phyloP scores from a whole-genome alignment of 1,140 invertebrate genomes.

The Atopsyche davidsoni region DNA sequence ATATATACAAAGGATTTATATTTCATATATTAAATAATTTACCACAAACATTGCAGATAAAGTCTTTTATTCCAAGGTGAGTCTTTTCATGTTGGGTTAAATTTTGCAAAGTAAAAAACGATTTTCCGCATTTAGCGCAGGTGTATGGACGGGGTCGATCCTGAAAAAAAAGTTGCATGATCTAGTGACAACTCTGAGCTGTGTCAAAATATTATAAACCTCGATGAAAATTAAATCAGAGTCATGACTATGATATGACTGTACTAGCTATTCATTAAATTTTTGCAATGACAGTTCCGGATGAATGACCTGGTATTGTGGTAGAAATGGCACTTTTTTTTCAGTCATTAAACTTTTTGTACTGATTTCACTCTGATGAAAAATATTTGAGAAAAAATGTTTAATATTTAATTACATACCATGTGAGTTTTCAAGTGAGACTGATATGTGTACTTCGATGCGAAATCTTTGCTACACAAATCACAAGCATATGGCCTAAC shows the following conservation, averaged over 20 bases:
- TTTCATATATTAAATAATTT: conserved; percentile 31
- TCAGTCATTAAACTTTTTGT: no score
- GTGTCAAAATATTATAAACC: no score
- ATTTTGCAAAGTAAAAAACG: conserved; percentile 70
- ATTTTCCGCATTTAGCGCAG: conserved; percentile 63
- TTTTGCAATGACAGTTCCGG: not conserved
- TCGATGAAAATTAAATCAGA: no score
- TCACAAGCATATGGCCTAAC: conserved; percentile 59
- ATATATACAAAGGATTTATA: not conserved
- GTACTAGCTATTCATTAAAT: not conserved
- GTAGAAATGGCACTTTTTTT: no score
- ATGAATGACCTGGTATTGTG: no score
- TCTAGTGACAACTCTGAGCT: no score
- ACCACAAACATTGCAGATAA: conserved; percentile 66
- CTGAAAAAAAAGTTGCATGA: conserved; percentile 25
- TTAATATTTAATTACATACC: conserved; percentile 36
- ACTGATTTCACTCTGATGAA: no score
- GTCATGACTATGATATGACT: no score
- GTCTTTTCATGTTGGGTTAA: conserved; percentile 66
- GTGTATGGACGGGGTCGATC: conserved; percentile 59
- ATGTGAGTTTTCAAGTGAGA: conserved; percentile 70
- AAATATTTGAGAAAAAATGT: no score
- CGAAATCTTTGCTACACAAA: conserved; percentile 65
- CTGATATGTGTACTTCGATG: conserved; percentile 70
- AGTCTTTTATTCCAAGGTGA: conserved; percentile 63